Conservation (phyloP, 2,888 invertebrate genomes). For the Lithophane socia region DNA sequence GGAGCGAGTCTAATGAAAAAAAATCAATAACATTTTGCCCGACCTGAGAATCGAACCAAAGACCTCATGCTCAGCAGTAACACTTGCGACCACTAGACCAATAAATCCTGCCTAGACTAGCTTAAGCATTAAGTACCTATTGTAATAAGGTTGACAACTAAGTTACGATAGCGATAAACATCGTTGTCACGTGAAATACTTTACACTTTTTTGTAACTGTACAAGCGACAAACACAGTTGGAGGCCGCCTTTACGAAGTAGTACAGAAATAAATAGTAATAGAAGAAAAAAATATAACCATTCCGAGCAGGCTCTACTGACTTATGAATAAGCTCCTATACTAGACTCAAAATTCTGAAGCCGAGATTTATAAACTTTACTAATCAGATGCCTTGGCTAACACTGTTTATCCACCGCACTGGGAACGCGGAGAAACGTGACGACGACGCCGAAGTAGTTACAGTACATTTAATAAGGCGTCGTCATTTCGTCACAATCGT, state of each 20-base stretch:
- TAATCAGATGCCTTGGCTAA: no score
- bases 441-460: no score
- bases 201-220: slow-evolving; percentile 45
- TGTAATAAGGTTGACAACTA: slow-evolving; percentile 4
- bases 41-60: no score
- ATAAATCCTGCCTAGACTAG: slow-evolving; percentile 9
- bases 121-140: slow-evolving; percentile 1
- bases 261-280: slow-evolving; percentile 7
- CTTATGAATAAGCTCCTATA: slow-evolving; percentile 7
- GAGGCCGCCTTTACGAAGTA: slow-evolving; percentile 35
- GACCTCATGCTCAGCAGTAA: not conserved
- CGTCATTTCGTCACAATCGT: no score
- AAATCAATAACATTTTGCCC: not conserved
- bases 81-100: not conserved
- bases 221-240: slow-evolving; percentile 23
- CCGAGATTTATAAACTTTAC: not conserved
- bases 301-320: not conserved
- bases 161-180: slow-evolving; percentile 26
- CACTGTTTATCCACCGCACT: no score
- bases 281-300: not conserved
- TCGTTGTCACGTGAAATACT: slow-evolving; percentile 16
- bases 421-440: no score
- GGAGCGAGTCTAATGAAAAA: not conserved
- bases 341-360: not conserved
- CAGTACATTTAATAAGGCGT: no score